phyloP scores from a whole-genome alignment of 2,888 invertebrate species.

The Rhagophthalmus giganteus region DNA sequence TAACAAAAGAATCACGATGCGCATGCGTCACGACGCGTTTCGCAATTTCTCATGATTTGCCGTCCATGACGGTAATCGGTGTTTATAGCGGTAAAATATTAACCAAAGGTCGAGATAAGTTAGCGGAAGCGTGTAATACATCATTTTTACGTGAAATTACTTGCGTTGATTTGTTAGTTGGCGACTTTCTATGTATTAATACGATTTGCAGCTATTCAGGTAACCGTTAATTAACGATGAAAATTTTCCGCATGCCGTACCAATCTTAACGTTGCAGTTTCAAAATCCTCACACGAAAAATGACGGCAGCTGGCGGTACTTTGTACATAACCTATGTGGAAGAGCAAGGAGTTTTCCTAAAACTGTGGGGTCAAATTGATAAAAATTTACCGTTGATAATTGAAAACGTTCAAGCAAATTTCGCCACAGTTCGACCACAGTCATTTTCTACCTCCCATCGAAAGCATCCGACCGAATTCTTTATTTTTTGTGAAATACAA shows the following conservation, averaged over 20 bases:
- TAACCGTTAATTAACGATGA: not conserved
- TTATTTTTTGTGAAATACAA: conserved; percentile 70
- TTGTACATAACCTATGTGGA: conserved; percentile 49
- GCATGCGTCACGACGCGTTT: too few species aligned
- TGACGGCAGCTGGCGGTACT: not conserved
- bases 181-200: not conserved
- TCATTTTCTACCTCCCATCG: conserved; percentile 44
- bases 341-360: conserved; percentile 68
- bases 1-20: too few species aligned
- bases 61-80: too few species aligned
- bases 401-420: conserved; percentile 58
- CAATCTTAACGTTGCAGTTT: not conserved
- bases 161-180: too few species aligned
- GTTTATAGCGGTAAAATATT: too few species aligned
- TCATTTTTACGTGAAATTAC: too few species aligned
- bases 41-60: too few species aligned
- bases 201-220: not conserved
- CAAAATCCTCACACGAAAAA: too few species aligned
- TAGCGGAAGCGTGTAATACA: too few species aligned
- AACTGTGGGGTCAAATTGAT: conserved; percentile 72
- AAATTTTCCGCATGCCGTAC: not conserved
- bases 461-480: conserved; percentile 55
- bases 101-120: too few species aligned
- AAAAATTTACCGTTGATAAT: conserved; percentile 61
- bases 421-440: conserved; percentile 58